A percentile compares a stretch with the other conserved stretches of the same genome.
Evolutionary conservation across 2,797 vertebrate species (phyloP).

Genomic region (Sphenodon punctatus): DNA sequence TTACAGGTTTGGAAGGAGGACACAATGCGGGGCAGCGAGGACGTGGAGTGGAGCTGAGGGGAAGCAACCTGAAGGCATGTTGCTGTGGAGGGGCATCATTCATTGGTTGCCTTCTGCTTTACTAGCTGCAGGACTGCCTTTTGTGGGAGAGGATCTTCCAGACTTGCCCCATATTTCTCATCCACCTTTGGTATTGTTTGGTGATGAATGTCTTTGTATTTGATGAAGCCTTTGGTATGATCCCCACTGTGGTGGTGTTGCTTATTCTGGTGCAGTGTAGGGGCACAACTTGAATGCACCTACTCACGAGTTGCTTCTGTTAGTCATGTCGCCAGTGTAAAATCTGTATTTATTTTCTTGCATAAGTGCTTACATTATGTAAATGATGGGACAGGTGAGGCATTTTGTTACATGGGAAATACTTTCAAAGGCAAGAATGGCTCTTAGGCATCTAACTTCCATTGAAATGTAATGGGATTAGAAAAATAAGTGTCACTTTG

Average conservation of each 20-base stretch:
- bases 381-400: neutral
- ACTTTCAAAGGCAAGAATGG: too few relatives aligned
- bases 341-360: neutral
- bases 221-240: too few relatives aligned
- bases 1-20: too few relatives aligned
- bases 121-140: neutral
- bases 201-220: too few relatives aligned
- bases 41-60: too few relatives aligned
- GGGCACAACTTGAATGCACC: neutral
- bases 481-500: too few relatives aligned
- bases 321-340: neutral
- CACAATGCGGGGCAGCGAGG: too few relatives aligned
- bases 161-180: neutral
- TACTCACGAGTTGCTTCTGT: neutral
- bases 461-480: too few relatives aligned
- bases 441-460: too few relatives aligned
- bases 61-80: neutral
- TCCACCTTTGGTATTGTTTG: neutral
- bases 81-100: too few relatives aligned
- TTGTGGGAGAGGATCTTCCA: neutral
- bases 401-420: neutral
- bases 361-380: neutral
- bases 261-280: neutral
- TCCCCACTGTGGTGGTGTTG: neutral
- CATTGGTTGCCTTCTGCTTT: neutral